Conservation (phyloP, 2,888 invertebrate species). For the Oithona nana region DNA sequence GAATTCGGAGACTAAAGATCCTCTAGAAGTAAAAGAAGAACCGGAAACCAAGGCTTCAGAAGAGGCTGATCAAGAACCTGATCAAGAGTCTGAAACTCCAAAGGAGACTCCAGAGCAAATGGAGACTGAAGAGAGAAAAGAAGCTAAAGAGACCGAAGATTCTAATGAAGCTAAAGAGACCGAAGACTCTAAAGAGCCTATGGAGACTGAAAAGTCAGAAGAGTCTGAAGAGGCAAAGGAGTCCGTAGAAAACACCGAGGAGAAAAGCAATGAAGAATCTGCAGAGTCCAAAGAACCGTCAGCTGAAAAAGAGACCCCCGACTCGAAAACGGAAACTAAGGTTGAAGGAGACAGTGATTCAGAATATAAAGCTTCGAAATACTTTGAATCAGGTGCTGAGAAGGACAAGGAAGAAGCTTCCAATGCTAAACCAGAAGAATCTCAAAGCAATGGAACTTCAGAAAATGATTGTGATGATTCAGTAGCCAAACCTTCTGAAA, state of each 20-base stretch:
- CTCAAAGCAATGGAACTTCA: too few relatives aligned
- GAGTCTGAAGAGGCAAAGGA: too few relatives aligned
- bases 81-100: conserved; percentile 18
- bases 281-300: neutral
- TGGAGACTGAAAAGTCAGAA: conserved; percentile 27
- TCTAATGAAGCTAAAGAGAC: conserved; percentile 21
- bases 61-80: neutral
- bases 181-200: conserved; percentile 19
- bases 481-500: neutral
- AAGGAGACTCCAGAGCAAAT: conserved; percentile 7
- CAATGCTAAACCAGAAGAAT: too few relatives aligned
- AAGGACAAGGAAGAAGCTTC: too few relatives aligned
- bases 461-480: too few relatives aligned
- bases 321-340: too few relatives aligned
- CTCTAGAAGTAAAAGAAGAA: too few relatives aligned
- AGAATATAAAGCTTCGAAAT: too few relatives aligned
- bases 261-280: conserved; percentile 14
- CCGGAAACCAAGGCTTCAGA: neutral
- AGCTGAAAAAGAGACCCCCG: neutral
- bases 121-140: conserved; percentile 46
- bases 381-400: too few relatives aligned
- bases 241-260: too few relatives aligned
- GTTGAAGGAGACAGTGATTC: too few relatives aligned
- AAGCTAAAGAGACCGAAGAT: conserved; percentile 42
- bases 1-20: too few relatives aligned